Evolutionary conservation across 2,888 invertebrate species (phyloP).

Genomic region (Tenthredo distinguenda): DNA sequence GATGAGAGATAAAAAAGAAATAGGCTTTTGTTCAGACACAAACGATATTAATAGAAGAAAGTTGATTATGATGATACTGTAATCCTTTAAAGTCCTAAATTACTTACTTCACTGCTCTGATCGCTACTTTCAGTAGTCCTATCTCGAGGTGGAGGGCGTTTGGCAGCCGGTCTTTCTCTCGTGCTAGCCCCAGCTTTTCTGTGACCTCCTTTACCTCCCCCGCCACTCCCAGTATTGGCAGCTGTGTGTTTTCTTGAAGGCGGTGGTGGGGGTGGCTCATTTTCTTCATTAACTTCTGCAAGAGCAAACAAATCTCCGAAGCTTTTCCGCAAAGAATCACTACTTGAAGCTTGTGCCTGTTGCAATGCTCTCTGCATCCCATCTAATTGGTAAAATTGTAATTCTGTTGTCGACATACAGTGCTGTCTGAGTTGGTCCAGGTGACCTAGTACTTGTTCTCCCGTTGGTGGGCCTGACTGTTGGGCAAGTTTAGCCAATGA

Average conservation of each 20-base stretch:
- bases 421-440: slow-evolving; percentile 93
- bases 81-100: neutral
- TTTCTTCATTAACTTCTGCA: slow-evolving; percentile 88
- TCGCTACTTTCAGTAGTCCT: slow-evolving; percentile 81
- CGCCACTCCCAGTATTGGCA: slow-evolving; percentile 65
- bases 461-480: slow-evolving; percentile 86
- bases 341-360: slow-evolving; percentile 92
- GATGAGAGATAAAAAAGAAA: neutral
- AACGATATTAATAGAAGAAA: neutral
- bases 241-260: slow-evolving; percentile 75
- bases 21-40: neutral
- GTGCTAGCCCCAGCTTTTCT: slow-evolving; percentile 71
- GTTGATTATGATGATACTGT: neutral
- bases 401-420: slow-evolving; percentile 79
- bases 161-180: slow-evolving; percentile 71
- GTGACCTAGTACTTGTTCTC: slow-evolving; percentile 94
- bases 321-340: slow-evolving; percentile 93
- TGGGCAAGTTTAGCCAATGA: slow-evolving; percentile 85
- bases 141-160: slow-evolving; percentile 72
- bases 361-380: slow-evolving; percentile 95
- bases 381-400: slow-evolving; percentile 90
- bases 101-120: slow-evolving; percentile 88
- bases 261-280: slow-evolving; percentile 83
- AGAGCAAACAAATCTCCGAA: slow-evolving; percentile 94
- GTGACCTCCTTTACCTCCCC: slow-evolving; percentile 65